Conservation (phyloP, 2,888 invertebrate species). For the Apodemia duryi region DNA sequence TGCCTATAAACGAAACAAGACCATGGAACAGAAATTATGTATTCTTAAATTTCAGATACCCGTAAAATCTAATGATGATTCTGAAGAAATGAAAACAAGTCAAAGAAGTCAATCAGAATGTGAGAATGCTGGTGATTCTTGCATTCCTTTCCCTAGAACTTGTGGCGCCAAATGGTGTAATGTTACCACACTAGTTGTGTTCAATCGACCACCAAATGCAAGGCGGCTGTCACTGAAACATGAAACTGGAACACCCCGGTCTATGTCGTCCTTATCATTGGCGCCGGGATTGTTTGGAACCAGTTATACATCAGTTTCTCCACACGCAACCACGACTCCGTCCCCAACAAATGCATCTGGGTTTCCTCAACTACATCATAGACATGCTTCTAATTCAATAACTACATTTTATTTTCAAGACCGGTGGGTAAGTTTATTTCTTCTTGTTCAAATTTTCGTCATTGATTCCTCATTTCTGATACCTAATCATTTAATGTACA, state of each 20-base stretch:
- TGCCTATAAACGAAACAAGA: too few species aligned
- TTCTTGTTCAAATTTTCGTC: too few species aligned
- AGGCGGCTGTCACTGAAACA: constrained; percentile 83
- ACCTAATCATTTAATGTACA: too few species aligned
- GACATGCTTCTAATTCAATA: constrained; percentile 81
- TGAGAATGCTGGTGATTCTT: constrained; percentile 83
- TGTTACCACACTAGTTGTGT: constrained; percentile 91
- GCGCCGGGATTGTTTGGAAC: constrained; percentile 57
- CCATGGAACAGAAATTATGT: too few species aligned
- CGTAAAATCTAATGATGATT: constrained; percentile 76
- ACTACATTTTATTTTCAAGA: constrained; percentile 91
- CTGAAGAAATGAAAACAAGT: constrained; percentile 68
- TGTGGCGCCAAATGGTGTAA: constrained; percentile 96
- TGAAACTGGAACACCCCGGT: constrained; percentile 86
- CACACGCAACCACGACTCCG: constrained; percentile 72
- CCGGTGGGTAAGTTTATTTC: constrained; percentile 74
- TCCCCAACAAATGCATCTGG: constrained; percentile 71
- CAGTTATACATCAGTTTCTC: constrained; percentile 63
- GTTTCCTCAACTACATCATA: constrained; percentile 69
- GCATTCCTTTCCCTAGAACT: constrained; percentile 96
- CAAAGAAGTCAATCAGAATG: constrained; percentile 72
- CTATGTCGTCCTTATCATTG: constrained; percentile 67
- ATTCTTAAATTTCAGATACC: constrained; percentile 60
- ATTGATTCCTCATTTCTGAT: too few species aligned
- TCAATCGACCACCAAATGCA: constrained; percentile 86